A percentile compares a stretch with the other conserved stretches of the same genome.
Conservation (phyloP, 2,888 invertebrate species). For the Lissonota sp. region DNA sequence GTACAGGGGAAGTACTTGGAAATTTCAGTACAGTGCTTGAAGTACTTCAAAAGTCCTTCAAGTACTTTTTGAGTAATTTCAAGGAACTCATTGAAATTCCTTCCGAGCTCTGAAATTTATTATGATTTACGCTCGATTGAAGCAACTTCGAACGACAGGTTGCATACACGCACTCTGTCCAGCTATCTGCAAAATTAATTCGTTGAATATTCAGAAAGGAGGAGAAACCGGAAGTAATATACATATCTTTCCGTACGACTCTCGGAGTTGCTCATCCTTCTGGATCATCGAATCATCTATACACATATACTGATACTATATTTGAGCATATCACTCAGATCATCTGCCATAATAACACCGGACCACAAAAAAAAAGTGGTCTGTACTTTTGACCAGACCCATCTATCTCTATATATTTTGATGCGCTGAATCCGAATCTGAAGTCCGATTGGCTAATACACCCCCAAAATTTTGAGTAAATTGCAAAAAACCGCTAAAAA, state of each 20-base stretch:
- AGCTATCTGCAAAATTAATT: slow-evolving; percentile 51
- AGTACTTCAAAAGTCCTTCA: not conserved
- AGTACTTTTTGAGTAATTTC: too few relatives aligned
- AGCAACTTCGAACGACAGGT: slow-evolving; percentile 7
- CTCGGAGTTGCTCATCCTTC: slow-evolving; percentile 30
- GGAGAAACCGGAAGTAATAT: slow-evolving; percentile 44
- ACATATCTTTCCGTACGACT: slow-evolving; percentile 15
- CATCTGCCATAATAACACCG: too few relatives aligned
- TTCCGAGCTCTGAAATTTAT: slow-evolving; percentile 9
- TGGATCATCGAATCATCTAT: slow-evolving; percentile 7
- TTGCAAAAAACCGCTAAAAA: too few relatives aligned
- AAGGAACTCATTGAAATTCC: slow-evolving; percentile 13
- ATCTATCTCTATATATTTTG: too few relatives aligned
- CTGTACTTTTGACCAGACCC: too few relatives aligned
- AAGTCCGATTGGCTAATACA: too few relatives aligned
- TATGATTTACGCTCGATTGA: slow-evolving; percentile 18
- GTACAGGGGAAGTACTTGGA: too few relatives aligned
- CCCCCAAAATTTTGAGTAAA: too few relatives aligned
- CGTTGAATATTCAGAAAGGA: slow-evolving; percentile 54
- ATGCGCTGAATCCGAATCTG: too few relatives aligned
- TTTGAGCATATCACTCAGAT: slow-evolving; percentile 9
- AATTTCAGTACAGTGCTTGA: too few relatives aligned
- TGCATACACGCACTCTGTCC: slow-evolving; percentile 11
- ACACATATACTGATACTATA: not conserved
- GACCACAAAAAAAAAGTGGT: too few relatives aligned